phyloP scores from a whole-genome alignment of 2,113 vertebrate genomes.

The Thalassoma bifasciatum region DNA sequence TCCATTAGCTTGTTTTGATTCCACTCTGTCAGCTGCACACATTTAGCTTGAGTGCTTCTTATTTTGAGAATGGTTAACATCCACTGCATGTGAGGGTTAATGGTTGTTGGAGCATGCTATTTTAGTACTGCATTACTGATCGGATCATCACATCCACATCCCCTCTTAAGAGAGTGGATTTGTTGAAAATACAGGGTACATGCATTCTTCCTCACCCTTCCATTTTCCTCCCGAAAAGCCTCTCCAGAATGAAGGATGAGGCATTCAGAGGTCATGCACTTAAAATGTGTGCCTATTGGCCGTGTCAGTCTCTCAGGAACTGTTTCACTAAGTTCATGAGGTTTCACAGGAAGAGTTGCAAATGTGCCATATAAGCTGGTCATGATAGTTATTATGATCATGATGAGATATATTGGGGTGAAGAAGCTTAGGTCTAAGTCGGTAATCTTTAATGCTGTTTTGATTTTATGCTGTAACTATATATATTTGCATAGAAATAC shows the following conservation, averaged over 20 bases:
- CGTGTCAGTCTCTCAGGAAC: background rate
- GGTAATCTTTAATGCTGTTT: too few species aligned
- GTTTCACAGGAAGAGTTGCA: constrained; percentile 4
- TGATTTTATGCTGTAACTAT: too few species aligned
- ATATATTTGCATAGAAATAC: too few species aligned
- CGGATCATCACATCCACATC: background rate
- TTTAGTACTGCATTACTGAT: background rate
- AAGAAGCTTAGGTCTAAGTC: too few species aligned
- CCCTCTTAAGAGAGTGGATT: background rate
- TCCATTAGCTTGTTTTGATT: constrained; percentile 37
- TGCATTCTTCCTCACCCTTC: background rate
- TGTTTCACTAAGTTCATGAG: constrained; percentile 26
- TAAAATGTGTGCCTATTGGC: background rate
- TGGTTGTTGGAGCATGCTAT: background rate
- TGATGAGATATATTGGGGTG: too few species aligned
- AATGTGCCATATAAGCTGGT: background rate
- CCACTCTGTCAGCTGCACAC: background rate
- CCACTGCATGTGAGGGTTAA: background rate
- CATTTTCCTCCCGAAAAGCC: background rate
- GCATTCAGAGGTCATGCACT: background rate
- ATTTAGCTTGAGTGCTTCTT: constrained; percentile 40
- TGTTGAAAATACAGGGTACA: background rate
- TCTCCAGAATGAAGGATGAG: background rate
- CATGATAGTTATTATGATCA: too few species aligned
- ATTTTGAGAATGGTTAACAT: constrained; percentile 18